phyloP scores from a whole-genome alignment of 2,113 vertebrate species.

The Erinaceus europaeus region DNA sequence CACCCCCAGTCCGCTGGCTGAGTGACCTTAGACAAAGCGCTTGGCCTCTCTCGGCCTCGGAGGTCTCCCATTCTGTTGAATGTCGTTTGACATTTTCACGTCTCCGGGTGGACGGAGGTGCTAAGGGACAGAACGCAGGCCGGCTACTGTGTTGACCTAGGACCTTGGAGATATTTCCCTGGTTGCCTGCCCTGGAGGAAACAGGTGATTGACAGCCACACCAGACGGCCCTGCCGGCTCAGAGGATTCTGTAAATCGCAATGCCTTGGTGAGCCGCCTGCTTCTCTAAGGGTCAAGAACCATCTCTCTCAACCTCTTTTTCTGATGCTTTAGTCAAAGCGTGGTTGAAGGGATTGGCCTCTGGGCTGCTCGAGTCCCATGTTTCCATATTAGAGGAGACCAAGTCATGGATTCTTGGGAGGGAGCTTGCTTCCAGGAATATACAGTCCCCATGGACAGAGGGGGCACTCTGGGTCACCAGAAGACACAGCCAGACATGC shows the following conservation, averaged over 20 bases:
- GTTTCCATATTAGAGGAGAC: background rate
- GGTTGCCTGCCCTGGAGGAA: background rate
- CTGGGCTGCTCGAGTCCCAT: background rate
- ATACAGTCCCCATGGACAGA: background rate
- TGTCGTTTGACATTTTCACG: background rate
- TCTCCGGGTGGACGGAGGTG: accelerated
- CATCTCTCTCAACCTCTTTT: background rate
- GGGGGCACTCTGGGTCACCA: background rate
- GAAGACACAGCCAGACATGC: background rate
- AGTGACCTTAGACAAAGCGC: background rate
- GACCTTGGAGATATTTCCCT: background rate
- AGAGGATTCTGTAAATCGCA: accelerated
- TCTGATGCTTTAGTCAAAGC: background rate
- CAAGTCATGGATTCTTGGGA: background rate
- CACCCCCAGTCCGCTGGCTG: background rate
- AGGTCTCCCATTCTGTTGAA: background rate
- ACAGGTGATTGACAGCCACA: background rate
- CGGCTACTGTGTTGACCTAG: accelerated
- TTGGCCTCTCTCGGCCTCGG: constrained; percentile 14
- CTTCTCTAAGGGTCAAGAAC: background rate
- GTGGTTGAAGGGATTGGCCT: background rate
- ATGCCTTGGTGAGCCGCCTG: accelerated
- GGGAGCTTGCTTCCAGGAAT: background rate
- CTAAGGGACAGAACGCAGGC: accelerated
- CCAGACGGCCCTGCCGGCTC: accelerated